Evolutionary conservation across 2,113 vertebrate genomes (phyloP).

Genomic region (Phocoena phocoena): DNA sequence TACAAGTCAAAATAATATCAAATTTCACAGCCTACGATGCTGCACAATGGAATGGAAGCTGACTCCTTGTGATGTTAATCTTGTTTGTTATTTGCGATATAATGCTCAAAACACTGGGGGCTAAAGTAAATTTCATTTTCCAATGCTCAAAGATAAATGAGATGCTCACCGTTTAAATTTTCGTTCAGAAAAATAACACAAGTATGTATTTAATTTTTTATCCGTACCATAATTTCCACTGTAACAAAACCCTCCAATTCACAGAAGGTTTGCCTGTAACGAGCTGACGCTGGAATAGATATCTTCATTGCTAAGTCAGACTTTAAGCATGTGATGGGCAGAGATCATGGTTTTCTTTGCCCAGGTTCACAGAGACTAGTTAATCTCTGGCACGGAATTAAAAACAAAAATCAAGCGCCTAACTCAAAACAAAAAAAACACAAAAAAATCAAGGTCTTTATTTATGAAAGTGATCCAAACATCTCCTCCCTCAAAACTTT

Average conservation of each 20-base stretch:
- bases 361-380: conserved; percentile 67
- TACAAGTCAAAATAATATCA: conserved; percentile 85
- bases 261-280: not conserved
- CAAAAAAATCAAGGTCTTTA: not conserved
- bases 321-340: conserved; percentile 40
- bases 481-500: not conserved
- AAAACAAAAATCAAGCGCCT: not conserved
- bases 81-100: conserved; percentile 81
- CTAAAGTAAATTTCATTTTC: conserved; percentile 77
- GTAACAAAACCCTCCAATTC: conserved; percentile 53
- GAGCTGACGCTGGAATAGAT: conserved; percentile 56
- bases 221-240: not conserved
- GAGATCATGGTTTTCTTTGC: conserved; percentile 56
- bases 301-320: conserved; percentile 48
- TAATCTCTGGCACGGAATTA: conserved; percentile 62
- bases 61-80: conserved; percentile 84
- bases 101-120: conserved; percentile 76
- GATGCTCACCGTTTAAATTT: conserved; percentile 60
- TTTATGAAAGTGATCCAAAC: not conserved
- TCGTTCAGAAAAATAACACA: conserved; percentile 58
- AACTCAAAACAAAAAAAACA: not conserved
- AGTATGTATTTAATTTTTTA: conserved; percentile 61
- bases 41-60: conserved; percentile 83
- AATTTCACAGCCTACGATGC: conserved; percentile 82
- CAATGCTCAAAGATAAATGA: conserved; percentile 68